A percentile compares a stretch with the other conserved stretches of the same genome.
These are phyloP conservation scores for Oryzias celebensis DNA, from an alignment of 2,113 vertebrate species.

Conservation along the genomic window DNA sequence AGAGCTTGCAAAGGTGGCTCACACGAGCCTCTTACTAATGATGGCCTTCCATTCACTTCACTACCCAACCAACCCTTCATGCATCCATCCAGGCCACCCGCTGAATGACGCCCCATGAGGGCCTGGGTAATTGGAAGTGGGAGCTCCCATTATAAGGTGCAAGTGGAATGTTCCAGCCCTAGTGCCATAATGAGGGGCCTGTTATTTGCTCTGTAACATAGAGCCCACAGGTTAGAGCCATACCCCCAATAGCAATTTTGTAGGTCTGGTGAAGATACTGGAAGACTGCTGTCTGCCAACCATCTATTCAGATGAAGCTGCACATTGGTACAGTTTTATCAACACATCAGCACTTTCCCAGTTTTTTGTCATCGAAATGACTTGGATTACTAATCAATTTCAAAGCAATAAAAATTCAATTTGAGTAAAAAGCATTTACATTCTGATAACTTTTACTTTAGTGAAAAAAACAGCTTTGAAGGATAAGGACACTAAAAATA, in stretches of 20 bases:
- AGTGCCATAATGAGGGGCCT: constrained; percentile 53
- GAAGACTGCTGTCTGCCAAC: constrained; percentile 38
- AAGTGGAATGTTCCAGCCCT: constrained; percentile 60
- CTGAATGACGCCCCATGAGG: constrained; percentile 42
- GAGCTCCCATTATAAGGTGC: constrained; percentile 66
- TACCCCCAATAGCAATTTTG: constrained; percentile 21
- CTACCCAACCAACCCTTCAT: constrained; percentile 42
- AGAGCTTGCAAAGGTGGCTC: constrained; percentile 18
- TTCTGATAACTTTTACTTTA: no score
- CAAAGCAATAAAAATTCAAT: no score
- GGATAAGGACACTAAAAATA: no score
- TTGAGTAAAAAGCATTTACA: no score
- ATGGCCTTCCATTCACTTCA: constrained; percentile 52
- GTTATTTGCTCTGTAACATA: constrained; percentile 37
- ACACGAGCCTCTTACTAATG: constrained; percentile 27
- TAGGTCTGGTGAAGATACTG: constrained; percentile 13
- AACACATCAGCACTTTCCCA: no score
- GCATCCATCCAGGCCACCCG: constrained; percentile 47
- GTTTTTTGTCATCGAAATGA: no score
- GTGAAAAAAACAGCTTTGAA: no score
- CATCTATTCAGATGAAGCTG: constrained; percentile 50
- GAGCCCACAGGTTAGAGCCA: constrained; percentile 39
- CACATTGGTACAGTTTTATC: not conserved
- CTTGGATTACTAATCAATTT: no score
- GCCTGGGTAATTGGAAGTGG: constrained; percentile 58